These are phyloP conservation scores for Nowickia ferox DNA, from an alignment of 2,888 invertebrate genomes.

Conservation along the genomic window DNA sequence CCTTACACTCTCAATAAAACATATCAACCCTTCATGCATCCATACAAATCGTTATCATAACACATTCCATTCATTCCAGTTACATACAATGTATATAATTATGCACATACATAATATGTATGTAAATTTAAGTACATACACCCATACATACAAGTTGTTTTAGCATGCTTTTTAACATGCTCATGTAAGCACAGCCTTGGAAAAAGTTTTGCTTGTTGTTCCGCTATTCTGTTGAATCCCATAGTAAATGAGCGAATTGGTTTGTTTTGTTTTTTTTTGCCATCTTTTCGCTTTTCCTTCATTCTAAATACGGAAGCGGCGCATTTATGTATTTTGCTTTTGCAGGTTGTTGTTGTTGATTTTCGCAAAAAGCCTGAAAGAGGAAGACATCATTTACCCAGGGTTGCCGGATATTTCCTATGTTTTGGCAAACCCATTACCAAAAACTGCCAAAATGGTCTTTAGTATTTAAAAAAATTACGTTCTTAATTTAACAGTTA, in stretches of 20 bases:
- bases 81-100: too few species aligned
- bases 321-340: conserved; percentile 53
- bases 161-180: conserved; percentile 54
- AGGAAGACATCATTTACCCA: neutral
- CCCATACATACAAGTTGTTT: neutral
- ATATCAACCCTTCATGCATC: neutral
- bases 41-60: conserved; percentile 29
- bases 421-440: too few species aligned
- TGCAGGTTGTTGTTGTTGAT: conserved; percentile 53
- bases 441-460: too few species aligned
- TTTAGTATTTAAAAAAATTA: too few species aligned
- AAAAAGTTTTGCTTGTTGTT: conserved; percentile 37
- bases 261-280: conserved; percentile 6
- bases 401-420: too few species aligned
- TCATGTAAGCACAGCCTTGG: conserved; percentile 69
- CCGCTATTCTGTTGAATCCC: neutral
- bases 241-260: conserved; percentile 40
- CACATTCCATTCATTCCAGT: conserved; percentile 41
- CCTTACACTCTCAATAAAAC: neutral
- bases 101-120: too few species aligned
- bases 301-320: conserved; percentile 66
- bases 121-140: neutral
- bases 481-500: too few species aligned
- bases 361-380: neutral
- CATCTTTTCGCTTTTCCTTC: neutral